These are phyloP conservation scores for Drosophila grimshawi DNA, from an alignment of 1,140 invertebrate genomes.

Conservation along the genomic window DNA sequence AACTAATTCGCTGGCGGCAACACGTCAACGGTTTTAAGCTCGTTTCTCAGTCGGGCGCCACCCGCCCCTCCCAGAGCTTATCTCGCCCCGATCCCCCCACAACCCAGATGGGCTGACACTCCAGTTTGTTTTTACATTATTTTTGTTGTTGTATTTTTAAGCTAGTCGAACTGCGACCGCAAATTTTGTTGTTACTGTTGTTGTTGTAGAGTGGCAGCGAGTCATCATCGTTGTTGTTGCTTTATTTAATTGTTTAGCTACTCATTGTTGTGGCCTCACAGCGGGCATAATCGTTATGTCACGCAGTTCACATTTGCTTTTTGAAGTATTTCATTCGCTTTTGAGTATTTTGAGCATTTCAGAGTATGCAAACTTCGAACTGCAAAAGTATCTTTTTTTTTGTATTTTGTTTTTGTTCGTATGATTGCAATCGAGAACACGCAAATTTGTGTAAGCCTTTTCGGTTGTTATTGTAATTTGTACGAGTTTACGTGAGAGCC, in stretches of 20 bases:
- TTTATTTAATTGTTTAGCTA: constrained; percentile 67
- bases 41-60: constrained; percentile 42
- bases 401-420: constrained; percentile 14
- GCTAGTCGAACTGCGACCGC: constrained; percentile 2
- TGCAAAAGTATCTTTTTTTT: constrained; percentile 1
- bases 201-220: constrained; percentile 31
- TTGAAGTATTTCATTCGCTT: too few relatives aligned
- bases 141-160: not conserved
- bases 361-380: not conserved
- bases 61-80: not conserved
- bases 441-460: constrained; percentile 57
- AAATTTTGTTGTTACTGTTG: constrained; percentile 31
- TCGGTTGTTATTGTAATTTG: constrained; percentile 33
- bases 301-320: too few relatives aligned
- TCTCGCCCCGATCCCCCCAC: not conserved
- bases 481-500: constrained; percentile 32
- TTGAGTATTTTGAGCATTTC: too few relatives aligned
- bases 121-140: constrained; percentile 5
- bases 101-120: not conserved
- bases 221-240: constrained; percentile 53
- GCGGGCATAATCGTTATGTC: not conserved
- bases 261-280: constrained; percentile 22
- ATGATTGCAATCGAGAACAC: constrained; percentile 62
- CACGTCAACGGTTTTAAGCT: constrained; percentile 71
- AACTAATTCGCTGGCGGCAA: constrained; percentile 64